Base-by-base conservation (phyloP, 2,797 vertebrate species). In the Loriculus beryllinus region DNA sequence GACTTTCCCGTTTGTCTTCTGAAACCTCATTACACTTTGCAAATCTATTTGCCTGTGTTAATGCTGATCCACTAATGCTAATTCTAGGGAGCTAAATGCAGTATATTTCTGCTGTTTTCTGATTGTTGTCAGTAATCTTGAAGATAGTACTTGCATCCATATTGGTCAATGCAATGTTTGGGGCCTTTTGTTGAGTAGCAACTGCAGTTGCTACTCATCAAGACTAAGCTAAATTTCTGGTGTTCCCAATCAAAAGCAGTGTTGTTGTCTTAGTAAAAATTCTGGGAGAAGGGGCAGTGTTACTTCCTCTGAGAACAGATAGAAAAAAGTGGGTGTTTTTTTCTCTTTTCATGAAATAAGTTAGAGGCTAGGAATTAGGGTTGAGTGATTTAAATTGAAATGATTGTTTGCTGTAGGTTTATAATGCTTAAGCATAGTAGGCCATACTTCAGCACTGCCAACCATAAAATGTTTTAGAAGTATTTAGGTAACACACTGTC, bases 1-100 rank as follows among this genome's bases (percentile, higher is more conserved):
- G 93, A 90, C 71, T 88, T 96, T 90, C 77, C 67, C 93, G 28
- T 97, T 96, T 93, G 87, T 93, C 85, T 92, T 88, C 57, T 82
- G 68, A 95, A 84, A 93, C 54, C 62, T 85, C 69, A 57, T 96
- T 95, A 65, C 28, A 22, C 62, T 80, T 71, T 89, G 79, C 78
- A 95, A 94, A 93, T 94, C 71, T 95, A 9, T 87, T 86, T 95
- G 86, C 75, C 56, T 42, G 11, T 90, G 67, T 96, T 93, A 93
- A 95, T 93, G 90, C 91, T 51, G 47, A 64, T 95, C 59, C 47
- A 48, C 12, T 93, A 60, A 74, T 80, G 78, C 43, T 82, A 57
- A 76, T 90, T 82, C 70, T 91, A 94, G 33, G 23, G 71, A 82
- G 78, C 74, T 82, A 70, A 90, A 26, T 81, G 37, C 45, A 78